Evolutionary conservation across 1,140 invertebrate genomes (phyloP), one percentile per base, ranked within the genome.

Genomic region (Drosophila lini): DNA sequence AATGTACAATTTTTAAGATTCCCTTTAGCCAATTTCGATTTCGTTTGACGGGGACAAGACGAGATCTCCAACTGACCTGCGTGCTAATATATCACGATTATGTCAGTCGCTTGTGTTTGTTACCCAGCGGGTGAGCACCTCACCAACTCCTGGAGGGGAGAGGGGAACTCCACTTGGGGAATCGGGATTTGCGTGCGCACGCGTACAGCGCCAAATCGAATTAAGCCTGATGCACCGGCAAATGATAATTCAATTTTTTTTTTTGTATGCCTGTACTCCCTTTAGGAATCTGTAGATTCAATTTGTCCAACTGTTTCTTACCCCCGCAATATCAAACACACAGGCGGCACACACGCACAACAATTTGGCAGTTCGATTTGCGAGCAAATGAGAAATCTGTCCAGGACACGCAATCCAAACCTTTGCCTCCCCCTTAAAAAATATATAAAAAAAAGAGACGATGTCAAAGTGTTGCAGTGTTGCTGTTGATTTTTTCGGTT

Each of bases 321-420:
- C 13, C 45, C 68, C 68, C 60, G 32, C 31, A 55, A 16, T 38
- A 42, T 65, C 36, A 65, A 16, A 48, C 52, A 68, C 65, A 88
- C 77, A 78, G 62, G 77, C 19, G n/a, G n/a, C 80, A 78, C 77
- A 89, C 84, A 84, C 80, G 81, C 84, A 80, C 81, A 83, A 81
- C 74, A 89, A 88, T 88, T 88, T 88, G 84, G 85, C 84, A 89
- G 84, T 88, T 88, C 84, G 85, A 89, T 89, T 89, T 89, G 84
- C 78, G 74, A 65, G 55, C 62, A 80, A 77, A 89, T 88, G 80
- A 88, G 80, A 78, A 84, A 88, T 88, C 74, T 89, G 32, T 52
- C 32, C 65, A 42, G 76, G 77, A 81, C 84, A 88, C 84, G 84
- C 84, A 90, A 88, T 31, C 1, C 10, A 31, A 64, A 13, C 10